Evolutionary conservation across 2,113 vertebrate species (phyloP), one percentile per base, ranked within the genome.

Genomic region (Corythornis vintsioides): DNA sequence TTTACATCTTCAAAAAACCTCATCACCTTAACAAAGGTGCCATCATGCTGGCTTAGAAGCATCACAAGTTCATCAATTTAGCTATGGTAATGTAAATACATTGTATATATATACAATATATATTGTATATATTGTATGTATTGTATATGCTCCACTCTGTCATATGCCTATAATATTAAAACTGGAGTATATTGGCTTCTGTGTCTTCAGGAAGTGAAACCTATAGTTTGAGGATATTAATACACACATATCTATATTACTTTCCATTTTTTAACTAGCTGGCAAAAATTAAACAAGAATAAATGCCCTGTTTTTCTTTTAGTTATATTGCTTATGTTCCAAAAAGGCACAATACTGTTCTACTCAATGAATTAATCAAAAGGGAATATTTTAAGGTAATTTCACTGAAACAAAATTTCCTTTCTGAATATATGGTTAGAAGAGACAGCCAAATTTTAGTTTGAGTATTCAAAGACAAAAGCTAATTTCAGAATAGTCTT

Each of bases 351-450:
- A 75, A 76, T 47, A 61, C 2, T 52, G 33, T 66, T 95, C 70
- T 53, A 33, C 35, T 89, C 75, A 76, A 60, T 77, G 55, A 84
- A 95, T 67, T 86, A 76, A 92, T 91, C 86, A 90, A 72, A 90
- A 76, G 59, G 33, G 64, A 87, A n/a, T 73, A 89, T 90, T 79
- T 90, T 56, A 92, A 83, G 52, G 82, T 35, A 65, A 81, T 84
- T 81, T 69, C 45, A 82, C 15, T 55, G 55, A 83, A 95, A 90
- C 17, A 82, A 77, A 95, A 69, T 53, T 59, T 94, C 24, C 52
- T 91, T 85, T 91, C 16, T 71, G 61, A 93, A 83, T 83, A 83
- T 45, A 83, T 5, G 29, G 31, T 75, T 80, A 84, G 61, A 87
- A 92, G 26, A 65, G 18, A 50, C 59, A 94, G 92, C 35, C 50